Evolutionary conservation across 2,797 vertebrate genomes (phyloP), one percentile per base, ranked within the genome.

Genomic region (Macrochelys suwanniensis): DNA sequence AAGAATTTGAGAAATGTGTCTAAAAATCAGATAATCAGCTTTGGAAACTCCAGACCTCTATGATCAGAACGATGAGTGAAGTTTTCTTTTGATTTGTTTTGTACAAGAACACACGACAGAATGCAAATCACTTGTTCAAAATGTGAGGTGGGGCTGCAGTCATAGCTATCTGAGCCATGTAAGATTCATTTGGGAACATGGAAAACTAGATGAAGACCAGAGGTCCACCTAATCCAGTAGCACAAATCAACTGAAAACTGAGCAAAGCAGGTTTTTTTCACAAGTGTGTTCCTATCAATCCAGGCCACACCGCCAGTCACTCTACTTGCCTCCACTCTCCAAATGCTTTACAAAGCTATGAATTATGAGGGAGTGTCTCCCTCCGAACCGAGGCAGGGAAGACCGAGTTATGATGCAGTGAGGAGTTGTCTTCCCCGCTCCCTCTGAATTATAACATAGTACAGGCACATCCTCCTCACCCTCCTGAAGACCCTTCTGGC

Each of bases 41-140:
- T 49, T 83, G 49, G 87, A 82, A 92, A 78, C 23, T 80, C 28
- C 77, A 80, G 47, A 77, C 51, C 76, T 57, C 83, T 77, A n/a
- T 19, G 33, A 33, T 17, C 85, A 88, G 89, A 92, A 84, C 5
- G 42, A 89, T 28, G 13, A 45, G 45, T 45, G 6, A 12, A 76
- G 11, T 76, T 37, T 59, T n/a, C 15, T 65, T 74, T 74, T 45
- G 28, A 47, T 47, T 47, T 76, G 37, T 47, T 47, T 76, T 76
- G 74, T 28, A 76, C n/a, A 68, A 11, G 17, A 37, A 37, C 65
- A 68, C n/a, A 37, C 65, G 16, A 68, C n/a, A 68, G 42, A 47
- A 47, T 13, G 12, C 11, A 76, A 45, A 76, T 13, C 25, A 47
- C 42, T 47, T 76, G 5, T 76, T 25, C 42, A 76, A 47, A 76